Percentiles rank a stretch among this genome's conserved stretches.
These are phyloP conservation scores for Drosophila anceps DNA, from an alignment of 2,888 invertebrate genomes.

Conservation along the genomic window DNA sequence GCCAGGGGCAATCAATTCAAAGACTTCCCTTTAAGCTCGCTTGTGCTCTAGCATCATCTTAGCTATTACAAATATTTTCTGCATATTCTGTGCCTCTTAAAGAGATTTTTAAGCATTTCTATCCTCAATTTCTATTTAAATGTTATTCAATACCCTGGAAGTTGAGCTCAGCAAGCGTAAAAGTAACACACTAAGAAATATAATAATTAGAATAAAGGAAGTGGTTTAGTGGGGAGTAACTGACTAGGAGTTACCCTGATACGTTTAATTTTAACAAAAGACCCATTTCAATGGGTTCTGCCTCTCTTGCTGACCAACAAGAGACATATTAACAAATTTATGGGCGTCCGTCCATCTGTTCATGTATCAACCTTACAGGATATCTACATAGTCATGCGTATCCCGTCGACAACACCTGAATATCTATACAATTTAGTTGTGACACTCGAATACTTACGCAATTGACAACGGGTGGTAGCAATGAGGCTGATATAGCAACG, in stretches of 20 bases:
- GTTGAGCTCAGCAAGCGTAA: neutral
- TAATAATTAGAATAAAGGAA: neutral
- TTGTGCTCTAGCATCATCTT: constrained; percentile 25
- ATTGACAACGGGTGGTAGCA: constrained; percentile 94
- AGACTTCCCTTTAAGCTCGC: neutral
- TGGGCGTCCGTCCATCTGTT: neutral
- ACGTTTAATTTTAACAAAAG: no score
- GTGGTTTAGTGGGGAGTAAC: fast-evolving
- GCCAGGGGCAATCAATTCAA: constrained; percentile 14
- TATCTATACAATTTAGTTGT: neutral
- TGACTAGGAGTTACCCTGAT: neutral
- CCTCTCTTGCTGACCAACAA: neutral
- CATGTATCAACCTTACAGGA: neutral
- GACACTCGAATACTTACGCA: constrained; percentile 87
- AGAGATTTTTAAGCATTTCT: neutral
- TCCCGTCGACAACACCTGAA: neutral
- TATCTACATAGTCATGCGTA: neutral
- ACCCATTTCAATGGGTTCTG: no score
- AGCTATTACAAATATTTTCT: constrained; percentile 45
- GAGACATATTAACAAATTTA: neutral
- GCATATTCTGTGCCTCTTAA: neutral
- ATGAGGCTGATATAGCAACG: constrained; percentile 95
- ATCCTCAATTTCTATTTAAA: neutral
- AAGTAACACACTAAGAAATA: no score
- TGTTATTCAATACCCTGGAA: neutral